Base-by-base conservation (phyloP, 1,140 invertebrate species). In the Drosophila equinoxialis region DNA sequence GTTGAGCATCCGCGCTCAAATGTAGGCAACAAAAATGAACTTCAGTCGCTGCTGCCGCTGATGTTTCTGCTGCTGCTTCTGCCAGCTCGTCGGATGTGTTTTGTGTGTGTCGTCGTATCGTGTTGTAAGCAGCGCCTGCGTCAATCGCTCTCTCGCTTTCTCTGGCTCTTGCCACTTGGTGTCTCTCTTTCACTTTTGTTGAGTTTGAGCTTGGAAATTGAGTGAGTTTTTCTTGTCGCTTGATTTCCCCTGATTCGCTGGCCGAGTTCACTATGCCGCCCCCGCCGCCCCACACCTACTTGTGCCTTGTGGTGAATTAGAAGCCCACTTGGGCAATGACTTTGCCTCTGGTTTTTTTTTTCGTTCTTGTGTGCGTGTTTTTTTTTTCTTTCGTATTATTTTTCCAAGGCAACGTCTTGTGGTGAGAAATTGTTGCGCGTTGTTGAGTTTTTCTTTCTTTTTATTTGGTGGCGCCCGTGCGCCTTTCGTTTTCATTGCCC, bases 171-270 rank as follows among this genome's bases (percentile, higher is more conserved):
- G 14, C 0, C 66, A 8, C 65, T 51, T 55, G 41, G 10, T 54
- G 54, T 11, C 57, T 51, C 20, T 54, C 58, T 37, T 10, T 65
- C 71, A 62, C 67, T 70, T 68, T 30, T 6, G 30, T 30, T 35
- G 20, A 51, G 8, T 59, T 59, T 59, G 57, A 59, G 57, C 35
- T 37, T 59, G 33, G 57, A 59, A 59, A 59, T 81, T 37, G 81
- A 85, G 81, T 79, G 81, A 10, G 60, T 84, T 68, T 42, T 35
- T 30, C n/a, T 8, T 48, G 62, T 70, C 20, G 48, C 20, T 20
- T 62, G 71, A 86, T 86, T 86, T 86, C 83, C 83, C 83, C 83
- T 86, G 83, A 86, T 86, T 86, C 83, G 83, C 65, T 78, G 79
- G 58, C 66, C 45, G 5, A 37, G 74, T 82, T 85, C 82, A 86